Base-by-base conservation (phyloP, 2,888 invertebrate genomes). In the Tethea ocularis region DNA sequence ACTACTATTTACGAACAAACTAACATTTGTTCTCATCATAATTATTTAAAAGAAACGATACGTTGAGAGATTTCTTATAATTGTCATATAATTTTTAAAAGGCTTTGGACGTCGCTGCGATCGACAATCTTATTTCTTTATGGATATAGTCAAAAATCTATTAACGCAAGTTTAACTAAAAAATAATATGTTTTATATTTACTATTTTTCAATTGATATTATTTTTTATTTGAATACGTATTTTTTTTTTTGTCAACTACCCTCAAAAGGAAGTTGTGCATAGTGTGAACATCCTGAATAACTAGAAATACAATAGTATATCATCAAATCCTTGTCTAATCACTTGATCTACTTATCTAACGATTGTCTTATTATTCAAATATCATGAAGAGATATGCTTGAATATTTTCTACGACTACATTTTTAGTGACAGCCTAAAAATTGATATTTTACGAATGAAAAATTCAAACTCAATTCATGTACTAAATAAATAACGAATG, bases 361-460 rank as follows among this genome's bases (percentile, higher is more conserved):
- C 58, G 60, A 61, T 64, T 62, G 51, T 29, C 64, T 67, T 66
- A 61, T 63, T 68, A 70, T 41, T 65, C 60, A 66, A 76, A 77
- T 75, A 74, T 76, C 77, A 69, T 72, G 63, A 66, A 67, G 62
- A 65, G 72, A 75, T 75, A 77, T 75, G 74, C 69, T 61, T 73
- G 26, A 62, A 59, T 38, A 55, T 58, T 61, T 63, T 61, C 65
- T 63, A 57, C 57, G 61, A 29, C 52, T 53, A 56, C 64, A 57
- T 61, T 63, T 59, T 63, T 59, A 53, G 59, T 57, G 57, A 51
- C 60, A 56, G 63, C 51, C 22, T 52, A 60, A 62, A 54, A 59
- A 53, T 53, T n/a, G 20, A 46, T 46, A 46, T 38, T 38, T 46
- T 15, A 10, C 10, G 17, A 17, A 17, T 20, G 8, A 46, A 8